Evolutionary conservation across 2,113 vertebrate genomes (phyloP).

Genomic region (Trematomus loennbergii): DNA sequence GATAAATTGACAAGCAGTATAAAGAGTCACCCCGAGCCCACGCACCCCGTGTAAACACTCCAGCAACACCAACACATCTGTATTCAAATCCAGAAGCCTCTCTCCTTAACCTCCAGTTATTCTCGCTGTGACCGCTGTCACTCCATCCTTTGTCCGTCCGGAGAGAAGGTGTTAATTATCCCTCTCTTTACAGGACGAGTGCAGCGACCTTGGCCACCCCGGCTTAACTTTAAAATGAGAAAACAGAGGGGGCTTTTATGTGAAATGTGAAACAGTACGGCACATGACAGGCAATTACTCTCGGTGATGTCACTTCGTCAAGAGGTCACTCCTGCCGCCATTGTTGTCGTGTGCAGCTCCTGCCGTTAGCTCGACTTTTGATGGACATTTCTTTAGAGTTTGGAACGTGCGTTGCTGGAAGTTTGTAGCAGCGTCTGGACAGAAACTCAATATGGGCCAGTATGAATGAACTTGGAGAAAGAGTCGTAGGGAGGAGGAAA

Average conservation of each 20-base stretch:
- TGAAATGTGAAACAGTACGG: slow-evolving; percentile 70
- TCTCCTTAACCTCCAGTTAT: slow-evolving; percentile 51
- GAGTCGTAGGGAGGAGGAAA: slow-evolving; percentile 30
- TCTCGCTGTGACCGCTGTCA: slow-evolving; percentile 48
- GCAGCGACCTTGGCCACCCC: slow-evolving; percentile 62
- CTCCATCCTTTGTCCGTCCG: slow-evolving; percentile 38
- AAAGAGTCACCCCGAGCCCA: slow-evolving; percentile 30
- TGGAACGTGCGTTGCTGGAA: slow-evolving; percentile 39
- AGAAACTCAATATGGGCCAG: slow-evolving; percentile 77
- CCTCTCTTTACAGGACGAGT: slow-evolving; percentile 62
- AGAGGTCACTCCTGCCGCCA: slow-evolving; percentile 66
- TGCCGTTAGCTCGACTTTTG: slow-evolving; percentile 57
- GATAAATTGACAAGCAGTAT: slow-evolving; percentile 38
- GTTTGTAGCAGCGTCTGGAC: slow-evolving; percentile 64
- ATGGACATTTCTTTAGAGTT: slow-evolving; percentile 78
- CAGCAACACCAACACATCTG: slow-evolving; percentile 20
- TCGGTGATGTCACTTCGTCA: slow-evolving; percentile 71
- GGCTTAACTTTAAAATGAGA: slow-evolving; percentile 70
- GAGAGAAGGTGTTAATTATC: slow-evolving; percentile 71
- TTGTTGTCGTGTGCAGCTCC: slow-evolving; percentile 70
- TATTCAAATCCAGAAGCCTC: slow-evolving; percentile 53
- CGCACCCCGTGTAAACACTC: slow-evolving; percentile 30
- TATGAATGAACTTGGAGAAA: slow-evolving; percentile 59
- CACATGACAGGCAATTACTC: slow-evolving; percentile 83
- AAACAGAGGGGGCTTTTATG: slow-evolving; percentile 66